Conservation (phyloP, 2,113 vertebrate genomes). For the Macquaria ambigua region DNA sequence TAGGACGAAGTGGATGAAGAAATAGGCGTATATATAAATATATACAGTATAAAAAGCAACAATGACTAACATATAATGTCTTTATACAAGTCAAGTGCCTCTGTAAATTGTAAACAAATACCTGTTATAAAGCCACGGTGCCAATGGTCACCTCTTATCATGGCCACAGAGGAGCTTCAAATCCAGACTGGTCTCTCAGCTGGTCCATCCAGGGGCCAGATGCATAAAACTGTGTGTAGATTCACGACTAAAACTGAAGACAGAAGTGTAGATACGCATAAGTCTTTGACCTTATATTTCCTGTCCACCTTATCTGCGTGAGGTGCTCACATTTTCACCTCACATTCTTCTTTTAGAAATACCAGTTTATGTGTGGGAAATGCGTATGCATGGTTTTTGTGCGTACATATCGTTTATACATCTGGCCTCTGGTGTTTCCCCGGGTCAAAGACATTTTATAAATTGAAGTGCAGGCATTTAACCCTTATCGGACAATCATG, state of each 20-base stretch:
- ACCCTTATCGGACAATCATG: background rate
- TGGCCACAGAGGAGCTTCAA: conserved; percentile 30
- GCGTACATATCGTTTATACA: background rate
- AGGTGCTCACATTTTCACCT: background rate
- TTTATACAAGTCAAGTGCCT: too few relatives aligned
- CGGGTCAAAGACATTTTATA: background rate
- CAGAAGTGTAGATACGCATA: background rate
- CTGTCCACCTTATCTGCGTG: background rate
- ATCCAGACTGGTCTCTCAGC: conserved; percentile 41
- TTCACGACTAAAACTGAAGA: background rate
- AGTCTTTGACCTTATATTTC: too few relatives aligned
- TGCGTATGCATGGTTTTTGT: background rate
- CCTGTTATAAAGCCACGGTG: conserved; percentile 16
- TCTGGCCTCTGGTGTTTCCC: background rate
- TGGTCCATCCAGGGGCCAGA: background rate
- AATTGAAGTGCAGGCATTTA: background rate
- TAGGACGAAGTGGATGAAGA: too few relatives aligned
- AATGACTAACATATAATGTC: too few relatives aligned
- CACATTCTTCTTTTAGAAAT: background rate
- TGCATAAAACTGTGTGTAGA: background rate
- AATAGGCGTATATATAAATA: too few relatives aligned
- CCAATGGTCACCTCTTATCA: background rate
- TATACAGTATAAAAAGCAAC: too few relatives aligned
- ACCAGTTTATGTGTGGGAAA: background rate
- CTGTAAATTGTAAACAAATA: too few relatives aligned